Evolutionary conservation across 2,797 vertebrate genomes (phyloP).

Genomic region (Limnodromus scolopaceus): DNA sequence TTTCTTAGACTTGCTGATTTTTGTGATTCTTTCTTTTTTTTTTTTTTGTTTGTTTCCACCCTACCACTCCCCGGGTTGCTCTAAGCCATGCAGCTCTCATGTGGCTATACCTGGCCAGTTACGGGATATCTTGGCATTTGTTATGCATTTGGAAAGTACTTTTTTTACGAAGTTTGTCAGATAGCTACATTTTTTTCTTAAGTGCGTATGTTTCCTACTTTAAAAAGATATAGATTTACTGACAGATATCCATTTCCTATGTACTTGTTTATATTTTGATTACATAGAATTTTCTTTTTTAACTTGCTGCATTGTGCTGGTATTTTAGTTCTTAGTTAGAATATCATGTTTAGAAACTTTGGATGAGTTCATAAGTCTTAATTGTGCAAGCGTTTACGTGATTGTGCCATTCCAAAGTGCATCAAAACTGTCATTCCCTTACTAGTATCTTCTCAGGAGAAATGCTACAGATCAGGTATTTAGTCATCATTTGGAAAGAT

Average conservation of each 20-base stretch:
- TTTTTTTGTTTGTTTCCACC: background rate
- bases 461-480: slow-evolving; percentile 83
- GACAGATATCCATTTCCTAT: slow-evolving; percentile 78
- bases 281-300: slow-evolving; percentile 77
- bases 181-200: slow-evolving; percentile 72
- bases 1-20: slow-evolving; percentile 39
- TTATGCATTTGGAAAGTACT: slow-evolving; percentile 68
- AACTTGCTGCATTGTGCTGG: slow-evolving; percentile 79
- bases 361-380: slow-evolving; percentile 88
- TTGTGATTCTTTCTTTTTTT: background rate
- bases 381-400: slow-evolving; percentile 86
- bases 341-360: slow-evolving; percentile 80
- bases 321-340: slow-evolving; percentile 77
- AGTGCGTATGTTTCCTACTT: slow-evolving; percentile 75
- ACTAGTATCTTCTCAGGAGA: slow-evolving; percentile 87
- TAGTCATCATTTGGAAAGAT: slow-evolving; percentile 80
- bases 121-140: slow-evolving; percentile 74
- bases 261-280: slow-evolving; percentile 82
- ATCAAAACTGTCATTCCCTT: slow-evolving; percentile 88
- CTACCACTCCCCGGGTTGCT: slow-evolving; percentile 27
- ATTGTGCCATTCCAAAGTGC: slow-evolving; percentile 89
- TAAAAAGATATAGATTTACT: slow-evolving; percentile 69
- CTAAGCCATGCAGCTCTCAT: slow-evolving; percentile 65
- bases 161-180: slow-evolving; percentile 62
- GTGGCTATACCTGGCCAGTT: slow-evolving; percentile 73